Conservation (phyloP, 2,113 vertebrate species). For the Macaca mulatta region DNA sequence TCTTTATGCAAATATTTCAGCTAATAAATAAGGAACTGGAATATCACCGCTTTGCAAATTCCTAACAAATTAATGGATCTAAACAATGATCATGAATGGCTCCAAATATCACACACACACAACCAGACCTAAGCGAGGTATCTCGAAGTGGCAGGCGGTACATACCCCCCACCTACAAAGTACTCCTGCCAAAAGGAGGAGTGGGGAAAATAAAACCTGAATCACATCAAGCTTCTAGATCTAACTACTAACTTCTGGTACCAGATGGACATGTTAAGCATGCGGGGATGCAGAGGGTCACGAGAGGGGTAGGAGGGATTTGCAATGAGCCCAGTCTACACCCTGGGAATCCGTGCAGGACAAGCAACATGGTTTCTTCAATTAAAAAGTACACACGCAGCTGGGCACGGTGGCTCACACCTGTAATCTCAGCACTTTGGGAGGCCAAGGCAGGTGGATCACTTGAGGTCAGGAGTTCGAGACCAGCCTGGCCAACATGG, state of each 20-base stretch:
- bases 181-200: neutral
- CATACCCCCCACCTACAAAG: neutral
- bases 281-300: too few species aligned
- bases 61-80: neutral
- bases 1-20: neutral
- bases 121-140: neutral
- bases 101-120: neutral
- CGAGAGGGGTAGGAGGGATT: accelerated
- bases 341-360: neutral
- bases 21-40: neutral
- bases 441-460: too few species aligned
- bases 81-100: neutral
- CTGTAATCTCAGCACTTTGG: too few species aligned
- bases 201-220: neutral
- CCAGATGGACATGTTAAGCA: neutral
- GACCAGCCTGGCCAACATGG: too few species aligned
- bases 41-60: neutral
- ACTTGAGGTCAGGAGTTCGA: too few species aligned
- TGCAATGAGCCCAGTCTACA: neutral
- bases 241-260: neutral
- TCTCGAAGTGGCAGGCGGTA: accelerated
- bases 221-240: neutral
- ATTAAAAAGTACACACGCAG: neutral
- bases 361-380: neutral
- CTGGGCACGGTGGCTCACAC: too few species aligned